Base-by-base conservation (phyloP, 2,888 invertebrate species). In the Pristionchus arcanus region DNA sequence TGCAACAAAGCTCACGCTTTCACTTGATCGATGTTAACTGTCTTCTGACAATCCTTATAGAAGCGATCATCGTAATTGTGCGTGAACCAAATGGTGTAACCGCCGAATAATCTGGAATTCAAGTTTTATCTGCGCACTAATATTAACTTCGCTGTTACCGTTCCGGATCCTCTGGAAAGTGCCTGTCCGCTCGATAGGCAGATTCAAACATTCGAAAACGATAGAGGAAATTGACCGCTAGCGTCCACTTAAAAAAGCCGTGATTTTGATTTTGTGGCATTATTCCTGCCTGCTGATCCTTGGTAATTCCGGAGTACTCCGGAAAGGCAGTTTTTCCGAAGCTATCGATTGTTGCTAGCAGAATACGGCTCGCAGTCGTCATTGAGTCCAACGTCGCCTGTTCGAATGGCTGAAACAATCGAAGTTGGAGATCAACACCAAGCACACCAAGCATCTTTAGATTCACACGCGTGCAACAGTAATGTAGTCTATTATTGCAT, bases 261-360 rank as follows among this genome's bases (percentile, higher is more conserved):
- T 63, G 63, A 25, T 25, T 25, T 25, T 5, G 25, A 25, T n/a
- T n/a, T 77, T 28, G 42, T 1, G 42, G 37, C 2, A 28, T 31
- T 28, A 59, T 7, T 21, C 49, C 28, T 53, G 53, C 81, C 53
- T 81, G 81, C 0, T 81, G n/a, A 5, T 81, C 53, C 19, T 16
- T 81, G 3, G 15, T 53, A 16, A 81, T 16, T 2, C 15, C 2
- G 11, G n/a, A 1, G 28, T 53, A 81, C 53, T 81, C 81, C 1
- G 81, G 81, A 28, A 81, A 81, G 25, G 81, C 81, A n/a, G 81
- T 15, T 4, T n/a, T 9, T 53, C 81, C 49, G 49, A 81, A 81
- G 2, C 42, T 42, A 13, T 53, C 15, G 16, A 81, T 81, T 5
- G 81, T 3, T 1, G 81, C 15, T 15, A 81, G 49, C 1, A 53